phyloP scores from a whole-genome alignment of 1,140 invertebrate genomes.

The Eumaeus atala region DNA sequence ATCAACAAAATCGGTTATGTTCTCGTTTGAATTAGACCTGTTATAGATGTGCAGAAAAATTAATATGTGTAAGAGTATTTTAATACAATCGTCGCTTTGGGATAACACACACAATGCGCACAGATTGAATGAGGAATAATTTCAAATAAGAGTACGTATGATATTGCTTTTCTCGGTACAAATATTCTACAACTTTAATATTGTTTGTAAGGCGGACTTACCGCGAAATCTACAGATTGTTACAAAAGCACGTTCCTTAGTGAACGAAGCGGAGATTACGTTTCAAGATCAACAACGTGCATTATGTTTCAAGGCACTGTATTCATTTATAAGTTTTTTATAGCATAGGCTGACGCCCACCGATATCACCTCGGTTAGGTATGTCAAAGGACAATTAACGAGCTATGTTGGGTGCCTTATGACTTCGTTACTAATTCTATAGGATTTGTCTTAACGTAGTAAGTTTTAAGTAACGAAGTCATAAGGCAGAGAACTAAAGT shows the following conservation, averaged over 20 bases:
- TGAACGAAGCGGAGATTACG: conserved; percentile 1
- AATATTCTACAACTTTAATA: conserved; percentile 4
- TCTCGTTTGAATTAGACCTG: no score
- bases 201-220: conserved; percentile 6
- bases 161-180: not conserved
- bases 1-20: no score
- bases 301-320: not conserved
- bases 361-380: no score
- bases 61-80: no score
- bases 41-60: no score
- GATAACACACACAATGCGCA: not conserved
- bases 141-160: not conserved
- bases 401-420: no score
- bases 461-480: no score
- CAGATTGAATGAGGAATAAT: not conserved
- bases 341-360: not conserved
- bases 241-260: conserved; percentile 7
- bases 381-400: no score
- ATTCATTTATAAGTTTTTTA: not conserved
- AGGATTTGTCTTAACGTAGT: no score
- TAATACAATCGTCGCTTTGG: not conserved
- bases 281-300: conserved; percentile 3
- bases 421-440: no score
- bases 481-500: no score
- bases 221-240: conserved; percentile 3